Conservation (phyloP, 2,888 invertebrate species). For the Mystacides longicornis region DNA sequence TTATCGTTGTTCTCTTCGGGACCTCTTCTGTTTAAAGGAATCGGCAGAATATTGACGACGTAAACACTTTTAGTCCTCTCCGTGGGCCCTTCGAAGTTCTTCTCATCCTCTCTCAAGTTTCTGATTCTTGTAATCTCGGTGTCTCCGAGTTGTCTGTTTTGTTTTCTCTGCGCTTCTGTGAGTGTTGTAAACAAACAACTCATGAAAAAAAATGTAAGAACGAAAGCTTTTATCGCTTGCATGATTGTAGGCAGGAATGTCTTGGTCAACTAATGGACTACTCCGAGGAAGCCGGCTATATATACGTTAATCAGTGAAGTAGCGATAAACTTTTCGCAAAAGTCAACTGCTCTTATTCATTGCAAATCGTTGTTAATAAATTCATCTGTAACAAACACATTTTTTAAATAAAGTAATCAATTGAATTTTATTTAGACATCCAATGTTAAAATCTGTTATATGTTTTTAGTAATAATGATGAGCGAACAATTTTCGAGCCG, state of each 20-base stretch:
- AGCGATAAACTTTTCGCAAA: too few species aligned
- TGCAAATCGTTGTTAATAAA: too few species aligned
- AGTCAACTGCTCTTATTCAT: too few species aligned
- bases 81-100: neutral
- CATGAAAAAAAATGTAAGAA: neutral
- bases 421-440: too few species aligned
- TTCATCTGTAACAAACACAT: too few species aligned
- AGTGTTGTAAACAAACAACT: neutral
- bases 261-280: neutral
- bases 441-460: too few species aligned
- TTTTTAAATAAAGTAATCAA: too few species aligned
- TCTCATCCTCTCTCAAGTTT: slow-evolving; percentile 18
- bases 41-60: slow-evolving; percentile 18
- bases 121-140: slow-evolving; percentile 21
- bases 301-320: slow-evolving; percentile 7
- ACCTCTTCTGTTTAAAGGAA: slow-evolving; percentile 8
- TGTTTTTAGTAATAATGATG: too few species aligned
- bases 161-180: neutral
- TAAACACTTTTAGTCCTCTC: slow-evolving; percentile 17
- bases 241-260: slow-evolving; percentile 1
- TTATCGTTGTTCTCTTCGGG: neutral
- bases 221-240: neutral
- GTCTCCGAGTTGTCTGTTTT: slow-evolving; percentile 6
- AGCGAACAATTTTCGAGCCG: too few species aligned
- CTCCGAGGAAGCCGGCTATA: slow-evolving; percentile 10